Evolutionary conservation across 2,888 invertebrate genomes (phyloP).

Genomic region (Gerris lacustris): DNA sequence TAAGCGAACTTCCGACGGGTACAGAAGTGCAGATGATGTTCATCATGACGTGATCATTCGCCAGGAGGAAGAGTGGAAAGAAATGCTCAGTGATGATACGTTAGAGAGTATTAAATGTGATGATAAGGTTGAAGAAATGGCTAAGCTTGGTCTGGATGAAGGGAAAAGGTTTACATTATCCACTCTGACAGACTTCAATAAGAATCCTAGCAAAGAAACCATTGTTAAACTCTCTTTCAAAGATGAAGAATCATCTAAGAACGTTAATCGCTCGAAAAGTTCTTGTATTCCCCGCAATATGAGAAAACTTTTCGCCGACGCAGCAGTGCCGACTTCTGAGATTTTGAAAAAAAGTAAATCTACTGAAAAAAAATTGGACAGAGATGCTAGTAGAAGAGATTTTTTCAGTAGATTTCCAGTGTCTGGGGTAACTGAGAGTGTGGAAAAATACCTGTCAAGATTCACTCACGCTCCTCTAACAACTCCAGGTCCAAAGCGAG

Average conservation of each 20-base stretch:
- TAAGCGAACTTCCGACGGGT: no score
- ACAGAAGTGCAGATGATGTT: no score
- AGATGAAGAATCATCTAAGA: neutral
- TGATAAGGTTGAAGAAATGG: neutral
- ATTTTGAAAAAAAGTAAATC: neutral
- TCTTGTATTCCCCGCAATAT: neutral
- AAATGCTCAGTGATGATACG: no score
- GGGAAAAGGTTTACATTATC: neutral
- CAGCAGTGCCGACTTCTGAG: neutral
- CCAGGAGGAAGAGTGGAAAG: no score
- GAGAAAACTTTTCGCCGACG: neutral
- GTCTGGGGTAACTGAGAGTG: neutral
- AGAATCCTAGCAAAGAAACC: neutral
- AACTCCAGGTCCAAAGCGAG: neutral
- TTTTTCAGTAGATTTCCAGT: neutral
- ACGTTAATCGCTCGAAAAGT: neutral
- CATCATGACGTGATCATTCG: no score
- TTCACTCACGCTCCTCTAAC: neutral
- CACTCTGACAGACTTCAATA: neutral
- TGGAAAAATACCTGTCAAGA: neutral
- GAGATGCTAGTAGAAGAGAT: neutral
- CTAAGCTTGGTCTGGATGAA: neutral
- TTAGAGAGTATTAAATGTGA: no score
- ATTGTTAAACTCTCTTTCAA: neutral
- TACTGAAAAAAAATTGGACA: neutral